Evolutionary conservation across 2,888 invertebrate genomes (phyloP), one percentile per base, ranked within the genome.

Genomic region (Erebia ligea): DNA sequence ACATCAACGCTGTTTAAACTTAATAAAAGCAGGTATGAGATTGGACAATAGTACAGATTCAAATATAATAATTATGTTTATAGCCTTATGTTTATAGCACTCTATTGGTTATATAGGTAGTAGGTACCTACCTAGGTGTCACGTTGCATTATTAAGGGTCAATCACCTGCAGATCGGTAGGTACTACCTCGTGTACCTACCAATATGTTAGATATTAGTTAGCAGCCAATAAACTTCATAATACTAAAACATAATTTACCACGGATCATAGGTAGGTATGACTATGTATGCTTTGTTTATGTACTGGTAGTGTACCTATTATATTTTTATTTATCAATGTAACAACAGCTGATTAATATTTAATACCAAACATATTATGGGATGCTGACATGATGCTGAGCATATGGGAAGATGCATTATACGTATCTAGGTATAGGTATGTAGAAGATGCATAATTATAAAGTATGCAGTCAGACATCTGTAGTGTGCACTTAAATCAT

Each of bases 401-500:
- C 54, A 54, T 19, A 17, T 50, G 40, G 19, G 34, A 3, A 42
- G 61, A 6, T 34, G 11, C 52, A n/a, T 52, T 25, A 13, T 15
- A 63, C 48, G 6, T 45, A 13, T 40, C 25, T 48, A 48, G 15
- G 57, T 34, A 10, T 34, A 34, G n/a, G n/a, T 34, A 58, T 15
- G 5, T 40, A 59, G 10, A 1, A 13, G 19, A 6, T 6, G 48
- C 19, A 9, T 19, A 15, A 21, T 21, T 21, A 62, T 21, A 8
- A 59, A 19, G 2, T 54, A 17, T n/a, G 3, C 17, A 42, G 42
- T 42, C 21, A 45, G 61, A 19, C 61, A 45, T 21, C 19, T 62
- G 19, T 45, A 62, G 62, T 45, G 62, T 62, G 62, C 62, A 21
- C 62, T 21, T 21, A 48, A 62, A 48, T 48, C 62, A 48, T 62